Evolutionary conservation across 1,140 invertebrate species (phyloP).

Genomic region (Micrasema longulum): DNA sequence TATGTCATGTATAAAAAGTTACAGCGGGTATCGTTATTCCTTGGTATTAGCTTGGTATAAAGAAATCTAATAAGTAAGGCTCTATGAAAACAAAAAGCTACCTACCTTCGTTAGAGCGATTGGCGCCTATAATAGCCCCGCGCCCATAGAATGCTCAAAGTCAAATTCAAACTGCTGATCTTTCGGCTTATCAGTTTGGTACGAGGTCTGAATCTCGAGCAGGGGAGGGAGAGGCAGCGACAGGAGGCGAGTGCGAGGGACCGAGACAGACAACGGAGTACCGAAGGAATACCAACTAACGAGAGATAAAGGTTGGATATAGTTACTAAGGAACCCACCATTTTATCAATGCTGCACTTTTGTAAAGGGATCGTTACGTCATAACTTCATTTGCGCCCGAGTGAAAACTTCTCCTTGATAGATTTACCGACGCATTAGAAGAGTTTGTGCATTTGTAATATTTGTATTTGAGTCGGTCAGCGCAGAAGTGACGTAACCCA

Average conservation of each 20-base stretch:
- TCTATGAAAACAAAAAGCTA: conserved; percentile 30
- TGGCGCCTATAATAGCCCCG: conserved; percentile 5
- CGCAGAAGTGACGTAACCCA: too few species aligned
- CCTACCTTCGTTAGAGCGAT: conserved; percentile 28
- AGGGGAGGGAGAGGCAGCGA: conserved; percentile 21
- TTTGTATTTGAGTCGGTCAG: too few species aligned
- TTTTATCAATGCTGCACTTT: conserved; percentile 45
- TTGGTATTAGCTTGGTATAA: too few species aligned
- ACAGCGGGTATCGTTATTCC: too few species aligned
- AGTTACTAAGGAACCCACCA: conserved; percentile 21
- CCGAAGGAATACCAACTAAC: conserved; percentile 43
- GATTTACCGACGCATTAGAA: too few species aligned
- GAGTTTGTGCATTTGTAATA: too few species aligned
- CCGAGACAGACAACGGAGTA: conserved; percentile 14
- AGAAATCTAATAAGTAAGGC: too few species aligned
- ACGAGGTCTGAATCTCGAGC: conserved; percentile 50
- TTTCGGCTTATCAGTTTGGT: conserved; percentile 49
- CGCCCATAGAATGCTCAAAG: conserved; percentile 47
- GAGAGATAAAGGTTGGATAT: conserved; percentile 36
- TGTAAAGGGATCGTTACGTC: conserved; percentile 31
- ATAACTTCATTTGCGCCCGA: conserved; percentile 1
- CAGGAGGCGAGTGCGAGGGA: conserved; percentile 18
- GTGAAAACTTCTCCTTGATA: too few species aligned
- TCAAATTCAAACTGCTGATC: conserved; percentile 53
- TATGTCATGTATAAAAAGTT: too few species aligned